phyloP scores from a whole-genome alignment of 2,113 vertebrate genomes.

The Tamias sibiricus region DNA sequence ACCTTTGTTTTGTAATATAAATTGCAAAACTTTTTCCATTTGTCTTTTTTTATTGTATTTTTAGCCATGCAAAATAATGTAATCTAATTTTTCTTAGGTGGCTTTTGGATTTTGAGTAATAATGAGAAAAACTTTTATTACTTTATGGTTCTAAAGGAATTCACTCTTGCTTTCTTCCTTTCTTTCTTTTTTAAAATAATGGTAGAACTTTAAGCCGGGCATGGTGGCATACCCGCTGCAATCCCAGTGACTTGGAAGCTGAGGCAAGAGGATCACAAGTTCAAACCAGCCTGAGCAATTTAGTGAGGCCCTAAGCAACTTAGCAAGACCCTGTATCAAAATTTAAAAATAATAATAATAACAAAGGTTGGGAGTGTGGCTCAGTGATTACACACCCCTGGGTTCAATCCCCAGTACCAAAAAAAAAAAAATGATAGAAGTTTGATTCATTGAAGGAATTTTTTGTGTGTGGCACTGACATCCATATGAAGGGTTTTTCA shows the following conservation, averaged over 20 bases:
- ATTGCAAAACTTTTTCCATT: not conserved
- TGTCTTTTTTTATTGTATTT: not conserved
- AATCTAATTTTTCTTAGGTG: conserved; percentile 31
- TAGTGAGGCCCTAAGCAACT: too few species aligned
- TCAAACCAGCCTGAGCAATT: too few species aligned
- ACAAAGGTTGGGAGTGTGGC: too few species aligned
- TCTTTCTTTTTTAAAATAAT: not conserved
- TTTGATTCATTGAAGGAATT: conserved; percentile 12
- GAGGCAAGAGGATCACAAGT: too few species aligned
- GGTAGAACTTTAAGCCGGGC: not conserved
- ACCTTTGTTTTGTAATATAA: not conserved
- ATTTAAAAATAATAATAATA: too few species aligned
- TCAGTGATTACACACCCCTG: too few species aligned
- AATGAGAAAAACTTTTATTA: conserved; percentile 32
- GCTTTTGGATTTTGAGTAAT: not conserved
- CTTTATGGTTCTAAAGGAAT: not conserved
- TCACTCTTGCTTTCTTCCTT: conserved; percentile 23
- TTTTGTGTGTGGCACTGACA: not conserved
- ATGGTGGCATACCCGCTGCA: too few species aligned
- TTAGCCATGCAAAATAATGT: conserved; percentile 11
- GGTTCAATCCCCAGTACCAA: too few species aligned
- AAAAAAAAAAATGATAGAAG: not conserved
- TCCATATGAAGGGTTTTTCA: not conserved
- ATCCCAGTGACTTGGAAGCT: too few species aligned
- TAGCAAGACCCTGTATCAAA: too few species aligned